Percentiles rank a stretch among this genome's conserved stretches.
phyloP scores from a whole-genome alignment of 1,140 invertebrate species.

The Bombus balteatus region DNA sequence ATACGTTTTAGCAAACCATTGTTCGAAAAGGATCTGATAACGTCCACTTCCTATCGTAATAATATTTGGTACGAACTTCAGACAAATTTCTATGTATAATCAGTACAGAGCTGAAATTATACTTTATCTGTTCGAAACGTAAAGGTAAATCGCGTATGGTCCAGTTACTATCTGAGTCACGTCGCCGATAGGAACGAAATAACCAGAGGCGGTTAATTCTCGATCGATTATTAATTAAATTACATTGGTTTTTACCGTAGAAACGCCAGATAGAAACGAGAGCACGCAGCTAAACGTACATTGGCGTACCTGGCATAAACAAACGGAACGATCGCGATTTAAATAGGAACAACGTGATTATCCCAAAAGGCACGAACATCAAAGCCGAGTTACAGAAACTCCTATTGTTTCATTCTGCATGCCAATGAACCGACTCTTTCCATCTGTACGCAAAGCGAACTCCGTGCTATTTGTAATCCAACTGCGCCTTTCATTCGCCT shows the following conservation, averaged over 20 bases:
- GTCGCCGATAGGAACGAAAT: background rate
- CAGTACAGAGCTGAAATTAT: background rate
- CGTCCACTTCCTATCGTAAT: too few relatives aligned
- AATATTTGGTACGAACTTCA: too few relatives aligned
- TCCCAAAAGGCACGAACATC: constrained; percentile 28
- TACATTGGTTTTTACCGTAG: background rate
- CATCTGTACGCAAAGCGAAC: background rate
- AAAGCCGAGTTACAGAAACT: constrained; percentile 16
- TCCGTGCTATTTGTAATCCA: constrained; percentile 16
- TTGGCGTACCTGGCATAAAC: background rate
- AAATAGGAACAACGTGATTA: constrained; percentile 28
- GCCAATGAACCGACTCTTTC: constrained; percentile 18
- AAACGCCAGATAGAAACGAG: background rate
- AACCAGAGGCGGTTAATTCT: constrained; percentile 13
- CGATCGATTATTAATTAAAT: constrained; percentile 33
- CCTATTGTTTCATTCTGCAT: constrained; percentile 29
- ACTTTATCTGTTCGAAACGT: background rate
- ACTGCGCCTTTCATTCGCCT: constrained; percentile 15
- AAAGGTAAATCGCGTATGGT: too few relatives aligned
- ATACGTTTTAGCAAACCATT: too few relatives aligned
- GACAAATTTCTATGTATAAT: background rate
- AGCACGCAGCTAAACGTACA: background rate
- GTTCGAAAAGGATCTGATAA: too few relatives aligned
- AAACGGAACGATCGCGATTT: constrained; percentile 21
- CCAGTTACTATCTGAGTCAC: background rate